phyloP scores from a whole-genome alignment of 2,797 vertebrate genomes.

The Neosilurus mollespiculum region DNA sequence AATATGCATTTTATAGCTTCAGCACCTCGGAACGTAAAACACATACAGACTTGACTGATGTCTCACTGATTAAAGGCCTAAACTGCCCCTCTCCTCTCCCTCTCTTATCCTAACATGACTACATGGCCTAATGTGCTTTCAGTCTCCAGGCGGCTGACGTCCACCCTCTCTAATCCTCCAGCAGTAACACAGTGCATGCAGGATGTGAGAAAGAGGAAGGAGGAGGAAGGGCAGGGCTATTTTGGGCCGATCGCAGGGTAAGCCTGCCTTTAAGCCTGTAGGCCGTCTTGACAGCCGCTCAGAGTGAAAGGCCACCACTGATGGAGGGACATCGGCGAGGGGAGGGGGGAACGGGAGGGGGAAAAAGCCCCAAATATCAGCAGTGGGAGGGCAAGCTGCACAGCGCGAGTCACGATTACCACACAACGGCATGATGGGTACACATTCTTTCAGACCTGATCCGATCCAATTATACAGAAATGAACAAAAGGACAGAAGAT shows the following conservation, averaged over 20 bases:
- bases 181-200: conserved; percentile 48
- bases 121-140: conserved; percentile 43
- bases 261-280: conserved; percentile 56
- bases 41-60: neutral
- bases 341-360: neutral
- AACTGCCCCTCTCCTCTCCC: neutral
- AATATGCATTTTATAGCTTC: neutral
- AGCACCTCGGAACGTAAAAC: neutral
- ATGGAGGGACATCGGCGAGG: neutral
- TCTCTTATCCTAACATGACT: neutral
- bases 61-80: neutral
- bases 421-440: conserved; percentile 27
- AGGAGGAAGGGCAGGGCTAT: conserved; percentile 53
- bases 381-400: conserved; percentile 1
- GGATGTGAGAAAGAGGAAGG: conserved; percentile 44
- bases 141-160: conserved; percentile 40
- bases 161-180: conserved; percentile 51
- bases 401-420: neutral
- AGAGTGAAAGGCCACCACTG: conserved; percentile 47
- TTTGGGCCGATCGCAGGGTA: conserved; percentile 52
- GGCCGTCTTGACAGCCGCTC: conserved; percentile 51
- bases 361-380: conserved; percentile 1
- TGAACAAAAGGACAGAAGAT: no score
- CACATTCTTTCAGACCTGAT: conserved; percentile 25
- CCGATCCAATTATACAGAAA: conserved; percentile 24